These are phyloP conservation scores for Eulemur mongoz DNA, from an alignment of 2,797 vertebrate species.

Conservation along the genomic window DNA sequence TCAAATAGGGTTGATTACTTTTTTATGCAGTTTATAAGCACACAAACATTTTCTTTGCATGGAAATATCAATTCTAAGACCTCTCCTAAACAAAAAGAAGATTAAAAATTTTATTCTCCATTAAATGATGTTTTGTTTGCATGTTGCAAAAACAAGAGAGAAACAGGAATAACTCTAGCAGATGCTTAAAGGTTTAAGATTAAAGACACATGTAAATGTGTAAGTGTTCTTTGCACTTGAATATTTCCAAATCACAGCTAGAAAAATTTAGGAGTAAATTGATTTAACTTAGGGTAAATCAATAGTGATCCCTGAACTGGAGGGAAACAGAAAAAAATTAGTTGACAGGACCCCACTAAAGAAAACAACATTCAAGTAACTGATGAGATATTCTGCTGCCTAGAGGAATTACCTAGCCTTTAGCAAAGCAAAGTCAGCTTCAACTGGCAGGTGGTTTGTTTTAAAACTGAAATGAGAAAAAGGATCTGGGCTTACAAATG, in stretches of 20 bases:
- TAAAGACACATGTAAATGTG: conserved; percentile 8
- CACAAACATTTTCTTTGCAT: background rate
- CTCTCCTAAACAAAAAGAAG: background rate
- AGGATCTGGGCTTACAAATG: conserved; percentile 3
- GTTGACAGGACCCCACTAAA: background rate
- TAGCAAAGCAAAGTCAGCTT: conserved; percentile 36
- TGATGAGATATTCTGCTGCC: conserved; percentile 23
- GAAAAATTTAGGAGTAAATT: conserved; percentile 52
- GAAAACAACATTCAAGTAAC: conserved; percentile 42
- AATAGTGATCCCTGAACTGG: background rate
- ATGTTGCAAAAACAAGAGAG: conserved; percentile 22
- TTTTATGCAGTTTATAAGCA: background rate
- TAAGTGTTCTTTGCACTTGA: background rate
- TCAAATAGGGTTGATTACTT: conserved; percentile 3
- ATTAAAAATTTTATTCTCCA: background rate
- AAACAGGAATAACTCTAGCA: background rate
- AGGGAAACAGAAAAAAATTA: conserved; percentile 24
- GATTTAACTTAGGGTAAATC: conserved; percentile 50
- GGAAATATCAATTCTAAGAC: background rate
- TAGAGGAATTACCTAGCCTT: conserved; percentile 8
- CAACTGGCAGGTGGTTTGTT: conserved; percentile 38
- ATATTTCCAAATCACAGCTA: conserved; percentile 20
- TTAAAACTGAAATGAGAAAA: conserved; percentile 63
- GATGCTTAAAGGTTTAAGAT: background rate
- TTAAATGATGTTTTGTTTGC: conserved; percentile 34